These are phyloP conservation scores for Chelonoidis abingdonii DNA, from an alignment of 2,113 vertebrate species.

Conservation along the genomic window DNA sequence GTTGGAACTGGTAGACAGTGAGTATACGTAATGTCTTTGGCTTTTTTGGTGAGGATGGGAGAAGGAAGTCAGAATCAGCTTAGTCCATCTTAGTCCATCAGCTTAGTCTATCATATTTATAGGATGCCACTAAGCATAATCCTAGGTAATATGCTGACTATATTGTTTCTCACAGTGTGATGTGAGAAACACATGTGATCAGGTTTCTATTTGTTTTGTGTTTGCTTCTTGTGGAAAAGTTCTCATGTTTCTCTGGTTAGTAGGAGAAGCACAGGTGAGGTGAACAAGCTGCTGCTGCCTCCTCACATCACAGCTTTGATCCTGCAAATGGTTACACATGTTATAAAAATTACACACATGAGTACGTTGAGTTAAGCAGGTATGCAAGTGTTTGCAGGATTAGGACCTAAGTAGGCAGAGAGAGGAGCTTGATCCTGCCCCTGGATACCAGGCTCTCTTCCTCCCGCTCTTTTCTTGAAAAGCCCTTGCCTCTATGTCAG, in stretches of 20 bases:
- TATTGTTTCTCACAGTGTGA: accelerated
- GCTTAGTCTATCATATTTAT: background rate
- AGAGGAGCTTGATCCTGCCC: background rate
- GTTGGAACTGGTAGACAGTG: background rate
- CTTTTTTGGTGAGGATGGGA: background rate
- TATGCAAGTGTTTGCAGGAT: background rate
- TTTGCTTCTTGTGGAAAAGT: background rate
- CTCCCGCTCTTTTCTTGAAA: background rate
- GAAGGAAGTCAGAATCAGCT: background rate
- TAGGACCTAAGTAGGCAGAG: background rate
- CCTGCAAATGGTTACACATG: background rate
- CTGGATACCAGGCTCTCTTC: background rate
- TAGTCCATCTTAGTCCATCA: background rate
- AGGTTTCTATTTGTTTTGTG: background rate
- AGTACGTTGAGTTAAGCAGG: background rate
- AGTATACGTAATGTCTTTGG: background rate
- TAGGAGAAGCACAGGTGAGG: background rate
- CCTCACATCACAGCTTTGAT: background rate
- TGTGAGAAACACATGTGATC: background rate
- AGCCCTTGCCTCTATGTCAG: background rate
- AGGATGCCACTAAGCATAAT: background rate
- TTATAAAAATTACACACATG: accelerated
- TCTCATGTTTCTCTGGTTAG: background rate
- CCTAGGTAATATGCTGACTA: background rate
- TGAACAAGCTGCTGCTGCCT: background rate